These are phyloP conservation scores for Brachyrhaphis roseni DNA, from an alignment of 2,797 vertebrate species.

Conservation along the genomic window DNA sequence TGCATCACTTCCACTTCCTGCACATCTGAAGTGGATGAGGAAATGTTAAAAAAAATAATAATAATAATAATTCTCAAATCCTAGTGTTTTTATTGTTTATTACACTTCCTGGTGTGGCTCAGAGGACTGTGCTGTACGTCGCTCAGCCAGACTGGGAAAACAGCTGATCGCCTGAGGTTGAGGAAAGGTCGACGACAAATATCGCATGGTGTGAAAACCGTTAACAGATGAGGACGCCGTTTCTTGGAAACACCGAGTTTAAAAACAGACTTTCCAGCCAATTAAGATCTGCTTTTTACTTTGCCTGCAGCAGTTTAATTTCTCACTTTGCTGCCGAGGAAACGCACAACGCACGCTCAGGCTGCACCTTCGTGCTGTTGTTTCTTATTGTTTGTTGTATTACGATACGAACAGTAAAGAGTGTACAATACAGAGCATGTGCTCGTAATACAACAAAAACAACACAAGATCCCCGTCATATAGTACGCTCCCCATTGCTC, in stretches of 20 bases:
- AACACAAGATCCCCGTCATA: neutral
- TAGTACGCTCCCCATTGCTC: neutral
- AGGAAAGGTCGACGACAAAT: neutral
- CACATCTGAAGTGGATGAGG: neutral
- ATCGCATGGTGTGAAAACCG: neutral
- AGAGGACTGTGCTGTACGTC: neutral
- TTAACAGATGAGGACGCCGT: neutral
- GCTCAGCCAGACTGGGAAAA: neutral
- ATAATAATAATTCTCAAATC: too few relatives aligned
- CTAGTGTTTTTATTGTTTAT: neutral
- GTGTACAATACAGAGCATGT: neutral
- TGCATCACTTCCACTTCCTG: conserved; percentile 26
- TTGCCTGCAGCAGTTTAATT: neutral
- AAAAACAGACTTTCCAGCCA: neutral
- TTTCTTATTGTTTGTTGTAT: neutral
- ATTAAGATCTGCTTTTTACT: neutral
- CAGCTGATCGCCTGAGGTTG: neutral
- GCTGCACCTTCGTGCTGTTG: neutral
- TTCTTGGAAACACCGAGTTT: neutral
- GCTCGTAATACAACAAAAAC: neutral
- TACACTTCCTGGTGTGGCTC: conserved; percentile 1
- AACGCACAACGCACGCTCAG: neutral
- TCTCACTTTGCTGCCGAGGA: neutral
- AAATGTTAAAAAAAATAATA: neutral
- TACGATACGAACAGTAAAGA: neutral